Conservation (phyloP, 2,888 invertebrate genomes). For the Drosophila cyrtoloma region DNA sequence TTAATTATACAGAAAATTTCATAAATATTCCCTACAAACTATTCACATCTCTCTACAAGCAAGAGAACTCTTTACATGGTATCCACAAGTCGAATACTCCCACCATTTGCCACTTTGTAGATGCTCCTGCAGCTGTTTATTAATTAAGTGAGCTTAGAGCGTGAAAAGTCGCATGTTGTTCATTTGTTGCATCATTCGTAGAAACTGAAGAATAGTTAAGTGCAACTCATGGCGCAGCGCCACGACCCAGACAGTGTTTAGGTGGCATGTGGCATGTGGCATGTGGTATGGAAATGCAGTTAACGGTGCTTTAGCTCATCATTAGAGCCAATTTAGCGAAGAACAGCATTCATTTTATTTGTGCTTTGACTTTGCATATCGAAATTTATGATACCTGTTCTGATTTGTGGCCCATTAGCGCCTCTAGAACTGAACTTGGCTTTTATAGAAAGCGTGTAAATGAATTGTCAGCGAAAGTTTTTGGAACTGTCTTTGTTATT, state of each 20-base stretch:
- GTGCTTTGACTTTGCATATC: constrained; percentile 10
- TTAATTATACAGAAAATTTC: background rate
- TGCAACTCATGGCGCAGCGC: constrained; percentile 51
- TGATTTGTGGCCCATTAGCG: constrained; percentile 58
- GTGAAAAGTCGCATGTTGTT: constrained; percentile 73
- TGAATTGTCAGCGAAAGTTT: constrained; percentile 56
- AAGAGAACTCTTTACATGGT: background rate
- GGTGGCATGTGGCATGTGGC: constrained; percentile 36
- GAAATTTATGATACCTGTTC: constrained; percentile 43
- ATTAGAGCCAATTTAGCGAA: constrained; percentile 25
- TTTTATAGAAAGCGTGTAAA: constrained; percentile 60
- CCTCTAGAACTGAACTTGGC: constrained; percentile 42
- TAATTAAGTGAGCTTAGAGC: constrained; percentile 71
- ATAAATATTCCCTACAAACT: background rate
- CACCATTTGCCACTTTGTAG: background rate
- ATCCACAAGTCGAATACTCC: constrained; percentile 5
- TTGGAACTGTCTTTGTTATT: constrained; percentile 28
- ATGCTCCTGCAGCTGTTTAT: constrained; percentile 38
- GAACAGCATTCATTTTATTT: constrained; percentile 11
- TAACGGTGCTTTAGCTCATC: constrained; percentile 48
- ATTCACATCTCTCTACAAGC: background rate
- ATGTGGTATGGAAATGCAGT: constrained; percentile 40
- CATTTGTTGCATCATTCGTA: constrained; percentile 66
- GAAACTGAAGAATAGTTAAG: constrained; percentile 18
- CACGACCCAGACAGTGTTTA: constrained; percentile 52